These are phyloP conservation scores for Calliopum simillimum DNA, from an alignment of 2,888 invertebrate species.

Conservation along the genomic window DNA sequence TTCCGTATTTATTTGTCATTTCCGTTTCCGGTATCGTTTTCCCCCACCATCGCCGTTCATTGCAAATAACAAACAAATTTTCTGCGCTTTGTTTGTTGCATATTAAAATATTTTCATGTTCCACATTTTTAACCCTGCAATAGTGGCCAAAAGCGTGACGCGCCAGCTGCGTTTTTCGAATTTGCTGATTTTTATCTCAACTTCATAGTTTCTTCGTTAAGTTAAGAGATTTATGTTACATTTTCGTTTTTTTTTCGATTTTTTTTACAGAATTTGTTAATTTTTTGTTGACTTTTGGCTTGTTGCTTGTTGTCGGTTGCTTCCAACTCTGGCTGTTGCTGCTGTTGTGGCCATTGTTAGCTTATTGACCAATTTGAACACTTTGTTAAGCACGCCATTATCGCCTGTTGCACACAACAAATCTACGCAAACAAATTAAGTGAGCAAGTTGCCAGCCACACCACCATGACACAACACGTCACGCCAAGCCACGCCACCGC, in stretches of 20 bases:
- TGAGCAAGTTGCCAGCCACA: not conserved
- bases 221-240: not conserved
- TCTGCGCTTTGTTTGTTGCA: slow-evolving; percentile 12
- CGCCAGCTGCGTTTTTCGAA: not conserved
- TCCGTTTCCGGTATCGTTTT: slow-evolving; percentile 9
- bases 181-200: not conserved
- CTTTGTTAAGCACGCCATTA: slow-evolving; percentile 27
- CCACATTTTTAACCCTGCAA: not conserved
- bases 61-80: slow-evolving; percentile 30
- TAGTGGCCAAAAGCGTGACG: slow-evolving; percentile 19
- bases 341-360: slow-evolving; percentile 12
- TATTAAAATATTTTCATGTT: slow-evolving; percentile 10
- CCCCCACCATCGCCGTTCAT: not conserved
- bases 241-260: slow-evolving; percentile 12
- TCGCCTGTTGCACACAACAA: slow-evolving; percentile 28
- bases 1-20: slow-evolving; percentile 11
- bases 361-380: slow-evolving; percentile 30
- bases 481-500: too few relatives aligned
- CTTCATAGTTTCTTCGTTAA: slow-evolving; percentile 6
- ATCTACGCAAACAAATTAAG: slow-evolving; percentile 32
- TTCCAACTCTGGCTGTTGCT: not conserved
- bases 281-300: not conserved
- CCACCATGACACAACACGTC: too few relatives aligned
- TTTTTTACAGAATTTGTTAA: not conserved
- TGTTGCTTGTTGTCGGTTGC: not conserved